These are phyloP conservation scores for Dermolepida albohirtum DNA, from an alignment of 2,888 invertebrate genomes.

Conservation along the genomic window DNA sequence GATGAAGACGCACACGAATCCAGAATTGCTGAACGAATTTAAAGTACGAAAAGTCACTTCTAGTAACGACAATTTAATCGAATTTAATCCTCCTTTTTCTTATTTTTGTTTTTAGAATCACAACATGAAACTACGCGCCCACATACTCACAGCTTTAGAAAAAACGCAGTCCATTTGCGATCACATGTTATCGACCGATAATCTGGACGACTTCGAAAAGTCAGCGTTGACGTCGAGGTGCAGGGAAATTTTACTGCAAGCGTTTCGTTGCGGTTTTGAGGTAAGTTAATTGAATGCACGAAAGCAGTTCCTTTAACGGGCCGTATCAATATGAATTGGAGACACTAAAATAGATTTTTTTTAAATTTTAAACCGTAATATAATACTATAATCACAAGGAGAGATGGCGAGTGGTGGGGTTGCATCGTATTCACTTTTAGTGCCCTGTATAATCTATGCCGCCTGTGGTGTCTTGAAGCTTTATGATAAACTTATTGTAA, in stretches of 20 bases:
- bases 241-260: conserved; percentile 85
- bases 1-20: conserved; percentile 40
- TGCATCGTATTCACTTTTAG: too few species aligned
- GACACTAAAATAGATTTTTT: too few species aligned
- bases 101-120: conserved; percentile 28
- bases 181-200: conserved; percentile 67
- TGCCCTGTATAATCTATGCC: too few species aligned
- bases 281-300: conserved; percentile 61
- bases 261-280: conserved; percentile 92
- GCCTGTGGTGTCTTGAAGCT: too few species aligned
- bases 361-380: too few species aligned
- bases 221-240: conserved; percentile 73
- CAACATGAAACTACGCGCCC: conserved; percentile 67
- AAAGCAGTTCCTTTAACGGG: too few species aligned
- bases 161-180: conserved; percentile 69
- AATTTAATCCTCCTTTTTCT: conserved; percentile 14
- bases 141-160: conserved; percentile 69
- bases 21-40: conserved; percentile 48
- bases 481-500: too few species aligned
- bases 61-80: neutral
- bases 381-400: too few species aligned
- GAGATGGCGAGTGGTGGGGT: too few species aligned
- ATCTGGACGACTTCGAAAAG: conserved; percentile 71
- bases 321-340: too few species aligned
- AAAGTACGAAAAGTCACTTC: conserved; percentile 42